These are phyloP conservation scores for Panthera tigris DNA, from an alignment of 2,113 vertebrate genomes.

Conservation along the genomic window DNA sequence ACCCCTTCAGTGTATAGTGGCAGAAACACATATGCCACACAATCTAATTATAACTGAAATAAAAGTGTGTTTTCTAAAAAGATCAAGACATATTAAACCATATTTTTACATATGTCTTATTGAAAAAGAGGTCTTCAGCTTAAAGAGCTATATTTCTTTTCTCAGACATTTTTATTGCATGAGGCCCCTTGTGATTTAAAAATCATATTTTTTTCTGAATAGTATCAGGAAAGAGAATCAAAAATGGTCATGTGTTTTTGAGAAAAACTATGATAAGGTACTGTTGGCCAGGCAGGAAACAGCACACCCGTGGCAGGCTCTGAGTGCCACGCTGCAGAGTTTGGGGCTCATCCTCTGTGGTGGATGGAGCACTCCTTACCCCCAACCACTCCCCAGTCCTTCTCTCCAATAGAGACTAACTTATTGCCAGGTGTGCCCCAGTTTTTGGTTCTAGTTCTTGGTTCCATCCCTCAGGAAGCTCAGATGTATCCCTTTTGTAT, in stretches of 20 bases:
- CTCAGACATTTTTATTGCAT: background rate
- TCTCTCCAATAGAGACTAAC: background rate
- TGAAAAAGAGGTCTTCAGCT: background rate
- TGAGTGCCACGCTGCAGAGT: background rate
- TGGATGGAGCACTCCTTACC: accelerated
- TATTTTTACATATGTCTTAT: background rate
- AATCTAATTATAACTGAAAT: background rate
- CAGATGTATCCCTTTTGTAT: background rate
- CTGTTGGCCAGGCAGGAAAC: background rate
- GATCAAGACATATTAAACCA: background rate
- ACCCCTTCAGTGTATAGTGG: background rate
- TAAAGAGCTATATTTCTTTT: background rate
- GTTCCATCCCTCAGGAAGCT: background rate
- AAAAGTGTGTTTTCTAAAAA: background rate
- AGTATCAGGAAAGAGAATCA: background rate
- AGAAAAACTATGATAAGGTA: background rate
- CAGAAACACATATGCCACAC: background rate
- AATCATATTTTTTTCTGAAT: background rate
- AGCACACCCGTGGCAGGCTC: accelerated
- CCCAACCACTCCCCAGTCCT: background rate
- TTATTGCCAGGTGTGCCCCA: background rate
- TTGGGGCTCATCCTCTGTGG: no score
- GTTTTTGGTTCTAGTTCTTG: background rate
- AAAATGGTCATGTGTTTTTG: background rate
- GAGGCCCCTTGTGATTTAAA: background rate